Evolutionary conservation across 1,140 invertebrate genomes (phyloP).

Genomic region (Rhyzopertha dominica): DNA sequence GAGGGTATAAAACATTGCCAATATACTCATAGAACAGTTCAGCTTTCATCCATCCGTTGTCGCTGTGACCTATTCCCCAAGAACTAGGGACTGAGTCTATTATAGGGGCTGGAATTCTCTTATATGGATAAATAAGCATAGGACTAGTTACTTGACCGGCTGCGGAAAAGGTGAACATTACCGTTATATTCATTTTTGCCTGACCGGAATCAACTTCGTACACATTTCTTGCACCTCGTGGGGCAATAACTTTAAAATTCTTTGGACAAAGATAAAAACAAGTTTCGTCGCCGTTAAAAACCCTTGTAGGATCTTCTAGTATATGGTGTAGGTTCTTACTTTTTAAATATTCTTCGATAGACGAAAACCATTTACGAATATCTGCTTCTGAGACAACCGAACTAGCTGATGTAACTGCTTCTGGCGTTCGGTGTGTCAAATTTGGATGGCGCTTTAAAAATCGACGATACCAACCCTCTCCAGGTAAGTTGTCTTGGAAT

Average conservation of each 20-base stretch:
- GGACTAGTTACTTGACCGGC: conserved; percentile 20
- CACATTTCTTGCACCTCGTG: conserved; percentile 29
- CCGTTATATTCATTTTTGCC: conserved; percentile 33
- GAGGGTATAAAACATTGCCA: conserved; percentile 37
- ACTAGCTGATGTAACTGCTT: conserved; percentile 23
- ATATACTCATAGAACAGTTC: conserved; percentile 44
- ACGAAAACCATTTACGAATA: conserved; percentile 41
- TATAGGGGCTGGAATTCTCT: conserved; percentile 28
- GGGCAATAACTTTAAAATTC: conserved; percentile 26
- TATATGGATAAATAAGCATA: conserved; percentile 32
- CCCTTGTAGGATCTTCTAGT: conserved; percentile 27
- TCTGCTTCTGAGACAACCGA: conserved; percentile 36
- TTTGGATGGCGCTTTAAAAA: conserved; percentile 36
- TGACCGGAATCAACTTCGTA: conserved; percentile 31
- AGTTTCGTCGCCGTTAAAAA: conserved; percentile 41
- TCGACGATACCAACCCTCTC: conserved; percentile 33
- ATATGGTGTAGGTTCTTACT: conserved; percentile 28
- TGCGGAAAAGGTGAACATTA: conserved; percentile 28
- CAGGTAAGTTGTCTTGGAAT: conserved; percentile 34
- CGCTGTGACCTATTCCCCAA: conserved; percentile 38
- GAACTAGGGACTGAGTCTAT: conserved; percentile 28
- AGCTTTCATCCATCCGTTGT: conserved; percentile 43
- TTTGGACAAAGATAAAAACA: conserved; percentile 33
- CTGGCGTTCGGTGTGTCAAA: conserved; percentile 21
- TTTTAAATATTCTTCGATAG: conserved; percentile 34